Percentiles rank a stretch among this genome's conserved stretches.
Evolutionary conservation across 2,797 vertebrate genomes (phyloP).

Genomic region (Pagetopsis macropterus): DNA sequence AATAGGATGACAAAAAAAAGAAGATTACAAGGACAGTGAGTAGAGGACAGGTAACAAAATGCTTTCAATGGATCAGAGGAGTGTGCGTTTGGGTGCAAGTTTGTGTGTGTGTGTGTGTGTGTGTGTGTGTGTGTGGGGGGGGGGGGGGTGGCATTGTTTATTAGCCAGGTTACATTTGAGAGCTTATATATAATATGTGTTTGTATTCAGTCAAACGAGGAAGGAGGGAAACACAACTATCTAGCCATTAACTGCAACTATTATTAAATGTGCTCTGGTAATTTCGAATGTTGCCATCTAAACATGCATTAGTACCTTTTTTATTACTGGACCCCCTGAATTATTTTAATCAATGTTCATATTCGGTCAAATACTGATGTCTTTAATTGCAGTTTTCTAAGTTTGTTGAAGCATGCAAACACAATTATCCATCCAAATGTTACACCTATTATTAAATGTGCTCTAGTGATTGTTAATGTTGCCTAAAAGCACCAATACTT

Average conservation of each 20-base stretch:
- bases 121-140: too few species aligned
- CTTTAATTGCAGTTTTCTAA: constrained; percentile 6
- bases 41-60: too few species aligned
- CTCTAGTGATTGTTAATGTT: too few species aligned
- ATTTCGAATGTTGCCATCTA: background rate
- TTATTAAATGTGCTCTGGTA: background rate
- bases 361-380: constrained; percentile 12
- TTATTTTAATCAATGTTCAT: constrained; percentile 5
- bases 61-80: too few species aligned
- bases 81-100: too few species aligned
- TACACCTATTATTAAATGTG: too few species aligned
- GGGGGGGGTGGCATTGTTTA: background rate
- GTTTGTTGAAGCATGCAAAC: background rate
- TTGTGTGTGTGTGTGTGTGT: background rate
- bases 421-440: too few species aligned
- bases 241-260: background rate
- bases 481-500: too few species aligned
- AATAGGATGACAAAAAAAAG: too few species aligned
- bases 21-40: too few species aligned
- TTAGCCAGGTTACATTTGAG: constrained; percentile 12
- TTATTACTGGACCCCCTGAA: too few species aligned
- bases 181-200: constrained; percentile 13
- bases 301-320: background rate
- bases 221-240: constrained; percentile 30
- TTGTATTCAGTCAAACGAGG: constrained; percentile 12